Base-by-base conservation (phyloP, 2,113 vertebrate species). In the Rhea americana region DNA sequence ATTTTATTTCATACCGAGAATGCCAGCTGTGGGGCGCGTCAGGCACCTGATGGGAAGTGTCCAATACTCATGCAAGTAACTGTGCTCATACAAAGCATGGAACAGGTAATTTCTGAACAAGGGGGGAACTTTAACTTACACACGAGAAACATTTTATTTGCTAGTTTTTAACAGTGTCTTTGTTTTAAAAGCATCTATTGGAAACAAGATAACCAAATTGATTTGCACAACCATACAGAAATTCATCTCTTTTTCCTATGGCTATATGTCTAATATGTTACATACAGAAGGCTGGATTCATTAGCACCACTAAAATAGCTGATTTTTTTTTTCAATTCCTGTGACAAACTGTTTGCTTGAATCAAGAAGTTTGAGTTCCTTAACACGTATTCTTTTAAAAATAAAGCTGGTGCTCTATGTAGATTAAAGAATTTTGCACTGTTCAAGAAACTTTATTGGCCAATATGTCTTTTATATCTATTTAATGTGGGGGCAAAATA, bases 201-300 rank as follows among this genome's bases (percentile, higher is more conserved):
- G 82, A 95, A 96, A 68, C 22, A 95, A 97, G 92, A 48, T 76
- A 75, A 48, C 20, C 26, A 86, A 97, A 94, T 37, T 87, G 84
- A 76, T 39, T 71, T 84, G 82, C 89, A 94, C 67, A 90, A 86
- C 41, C 41, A 79, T 3, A 11, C 21, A 51, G 35, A 37, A 22
- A 7, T 11, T 39, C 1, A 7, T 17, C 7, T 35, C 30, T 66
- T 11, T 28, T 8, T 16, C 3, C 5, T 47, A 35, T 7, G 16
- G 16, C 24, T 61, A 5, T 30, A 14, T 43, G 22, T 43, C 82
- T 82, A 61, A 21, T 72, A 12, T 66, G 39, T 73, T 70, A 76
- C 35, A 51, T 24, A 50, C 18, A 24, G 22, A 71, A 92, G 6
- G 58, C 30, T 63, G 56, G 7, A 7, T 20, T 53, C 9, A 5